These are phyloP conservation scores for Hexactinellida sp. DNA, from an alignment of 37 sponge, comb jelly and placozoan genomes.

Conservation along the genomic window DNA sequence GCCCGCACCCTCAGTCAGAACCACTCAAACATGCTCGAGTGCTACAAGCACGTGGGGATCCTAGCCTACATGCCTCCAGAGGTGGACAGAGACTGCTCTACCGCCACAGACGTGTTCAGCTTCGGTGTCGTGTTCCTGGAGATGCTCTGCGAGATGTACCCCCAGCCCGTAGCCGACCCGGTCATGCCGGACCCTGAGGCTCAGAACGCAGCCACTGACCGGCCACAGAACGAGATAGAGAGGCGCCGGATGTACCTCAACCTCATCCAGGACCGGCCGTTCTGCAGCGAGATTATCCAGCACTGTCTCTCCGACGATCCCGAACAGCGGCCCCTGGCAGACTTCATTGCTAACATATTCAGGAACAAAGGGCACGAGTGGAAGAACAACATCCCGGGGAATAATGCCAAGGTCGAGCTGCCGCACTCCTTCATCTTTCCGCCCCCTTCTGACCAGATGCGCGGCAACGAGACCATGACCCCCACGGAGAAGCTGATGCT, in stretches of 20 bases:
- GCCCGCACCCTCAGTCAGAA: constrained; percentile 1
- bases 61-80: constrained; percentile 3
- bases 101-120: constrained; percentile 9
- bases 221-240: constrained; percentile 8
- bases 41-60: background rate
- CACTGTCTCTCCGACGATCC: constrained; percentile 11
- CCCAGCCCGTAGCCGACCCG: constrained; percentile 5
- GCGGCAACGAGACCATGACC: background rate
- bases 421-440: background rate
- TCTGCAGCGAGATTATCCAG: constrained; percentile 11
- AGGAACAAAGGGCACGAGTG: constrained; percentile 12
- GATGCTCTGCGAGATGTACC: constrained; percentile 13
- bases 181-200: background rate
- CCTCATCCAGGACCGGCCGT: background rate
- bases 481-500: constrained; percentile 14
- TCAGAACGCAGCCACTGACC: background rate
- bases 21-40: constrained; percentile 15
- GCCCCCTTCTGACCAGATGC: constrained; percentile 14
- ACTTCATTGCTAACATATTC: constrained; percentile 16
- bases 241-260: background rate
- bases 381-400: constrained; percentile 13
- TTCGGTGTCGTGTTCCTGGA: constrained; percentile 1
- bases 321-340: background rate
- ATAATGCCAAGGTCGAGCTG: background rate
- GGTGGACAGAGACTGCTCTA: constrained; percentile 9